Conservation (phyloP, 2,797 vertebrate species). For the Stomatorhinus walkeri region DNA sequence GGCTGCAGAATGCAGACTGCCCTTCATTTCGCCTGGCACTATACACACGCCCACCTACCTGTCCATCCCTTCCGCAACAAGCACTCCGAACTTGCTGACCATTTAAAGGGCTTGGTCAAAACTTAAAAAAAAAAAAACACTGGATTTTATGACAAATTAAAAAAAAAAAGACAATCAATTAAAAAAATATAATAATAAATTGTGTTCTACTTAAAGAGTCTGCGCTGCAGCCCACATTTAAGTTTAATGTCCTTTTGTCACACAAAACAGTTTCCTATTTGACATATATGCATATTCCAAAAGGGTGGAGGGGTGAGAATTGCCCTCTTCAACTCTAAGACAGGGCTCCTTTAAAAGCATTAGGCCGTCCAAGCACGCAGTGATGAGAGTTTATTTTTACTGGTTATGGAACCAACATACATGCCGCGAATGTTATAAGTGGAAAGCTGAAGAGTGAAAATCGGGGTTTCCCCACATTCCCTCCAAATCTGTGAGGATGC, state of each 20-base stretch:
- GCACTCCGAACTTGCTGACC: not conserved
- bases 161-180: not conserved
- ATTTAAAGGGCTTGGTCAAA: not conserved
- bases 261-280: not conserved
- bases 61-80: not conserved
- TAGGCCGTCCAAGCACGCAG: not conserved
- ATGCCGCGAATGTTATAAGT: not conserved
- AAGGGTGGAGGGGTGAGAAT: not conserved
- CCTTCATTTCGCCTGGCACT: not conserved
- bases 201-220: not conserved
- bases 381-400: not conserved
- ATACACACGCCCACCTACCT: not conserved
- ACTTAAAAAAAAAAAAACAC: not conserved
- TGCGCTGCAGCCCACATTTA: not conserved
- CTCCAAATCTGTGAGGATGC: not conserved
- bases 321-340: not conserved
- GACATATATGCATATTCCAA: not conserved
- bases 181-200: not conserved
- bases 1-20: not conserved
- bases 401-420: not conserved
- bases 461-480: not conserved
- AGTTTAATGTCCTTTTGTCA: not conserved
- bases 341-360: not conserved
- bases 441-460: not conserved
- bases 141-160: not conserved